Base-by-base conservation (phyloP, 2,797 vertebrate genomes). In the Centropyge bicolor region DNA sequence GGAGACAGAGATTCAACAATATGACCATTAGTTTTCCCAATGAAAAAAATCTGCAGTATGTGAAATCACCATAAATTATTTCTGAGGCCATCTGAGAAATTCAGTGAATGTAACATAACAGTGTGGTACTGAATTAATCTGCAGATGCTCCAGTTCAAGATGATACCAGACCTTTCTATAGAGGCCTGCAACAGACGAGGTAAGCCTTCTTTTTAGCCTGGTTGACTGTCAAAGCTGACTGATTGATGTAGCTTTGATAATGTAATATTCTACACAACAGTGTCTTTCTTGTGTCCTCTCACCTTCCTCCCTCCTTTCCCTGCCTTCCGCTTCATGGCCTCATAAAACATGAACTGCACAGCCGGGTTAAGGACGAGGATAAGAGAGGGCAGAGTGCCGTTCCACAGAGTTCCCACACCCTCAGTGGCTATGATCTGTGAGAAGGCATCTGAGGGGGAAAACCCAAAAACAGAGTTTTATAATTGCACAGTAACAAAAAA, bases 321-420 rank as follows among this genome's bases (percentile, higher is more conserved):
- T 1, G 94, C 94, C 84, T 60, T 94, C 81, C 96, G 94, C 86
- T 96, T 96, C 95, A 96, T 93, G 61, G 92, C 94, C 82, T 96
- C 96, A 40, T 96, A 96, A 87, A 96, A 83, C 95, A 95, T 96
- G 91, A 96, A 96, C 92, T 96, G 96, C 11, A 96, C 84, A 0
- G 96, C 96, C 1, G 96, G 96, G 87, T 96, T 96, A 74, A 95
- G 91, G 66, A 96, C 95, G 27, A 96, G 94, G 78, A 96, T 86
- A 35, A 96, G 94, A 3, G 96, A 96, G 0, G 96, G 96, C 80
- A 96, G 90, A 1, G 88, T 94, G 69, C 96, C 92, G 43, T 94
- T 96, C 96, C 96, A 96, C 82, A 96, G 95, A 3, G 90, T 89
- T 61, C 86, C 79, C 66, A 95, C 85, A 6, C 96, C 96, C 86